A percentile compares a stretch with the other conserved stretches of the same genome.
Evolutionary conservation across 2,113 vertebrate species (phyloP).

Genomic region (Crotalus helleri): DNA sequence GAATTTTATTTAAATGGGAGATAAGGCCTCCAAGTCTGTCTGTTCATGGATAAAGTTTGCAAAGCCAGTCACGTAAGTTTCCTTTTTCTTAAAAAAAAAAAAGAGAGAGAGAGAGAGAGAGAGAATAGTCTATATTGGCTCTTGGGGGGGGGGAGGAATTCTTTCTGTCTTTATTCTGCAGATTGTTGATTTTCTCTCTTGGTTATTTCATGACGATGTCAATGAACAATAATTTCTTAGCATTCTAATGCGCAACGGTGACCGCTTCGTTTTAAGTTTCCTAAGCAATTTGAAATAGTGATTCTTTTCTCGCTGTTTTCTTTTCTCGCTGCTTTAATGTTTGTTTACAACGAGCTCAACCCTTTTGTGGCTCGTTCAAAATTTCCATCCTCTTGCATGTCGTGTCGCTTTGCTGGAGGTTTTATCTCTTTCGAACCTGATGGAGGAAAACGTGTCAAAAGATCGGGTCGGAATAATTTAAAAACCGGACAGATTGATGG

Average conservation of each 20-base stretch:
- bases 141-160: too few species aligned
- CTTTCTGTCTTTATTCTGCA: not conserved
- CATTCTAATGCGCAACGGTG: not conserved
- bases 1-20: conserved; percentile 59
- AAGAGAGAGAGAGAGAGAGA: conserved; percentile 2
- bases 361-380: not conserved
- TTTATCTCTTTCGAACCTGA: not conserved
- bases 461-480: not conserved
- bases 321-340: not conserved
- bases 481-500: not conserved
- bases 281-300: not conserved
- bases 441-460: not conserved
- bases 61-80: conserved; percentile 71
- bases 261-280: not conserved
- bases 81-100: conserved; percentile 50
- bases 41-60: conserved; percentile 86
- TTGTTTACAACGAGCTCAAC: not conserved
- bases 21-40: conserved; percentile 51
- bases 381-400: not conserved
- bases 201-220: not conserved
- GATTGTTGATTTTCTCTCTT: not conserved
- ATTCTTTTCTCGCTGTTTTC: not conserved
- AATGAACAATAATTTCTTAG: not conserved
- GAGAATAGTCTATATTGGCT: not conserved
- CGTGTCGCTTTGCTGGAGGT: not conserved